A percentile compares a stretch with the other conserved stretches of the same genome.
Conservation (phyloP, 2,888 invertebrate genomes). For the Zaprionus obscuricornis region DNA sequence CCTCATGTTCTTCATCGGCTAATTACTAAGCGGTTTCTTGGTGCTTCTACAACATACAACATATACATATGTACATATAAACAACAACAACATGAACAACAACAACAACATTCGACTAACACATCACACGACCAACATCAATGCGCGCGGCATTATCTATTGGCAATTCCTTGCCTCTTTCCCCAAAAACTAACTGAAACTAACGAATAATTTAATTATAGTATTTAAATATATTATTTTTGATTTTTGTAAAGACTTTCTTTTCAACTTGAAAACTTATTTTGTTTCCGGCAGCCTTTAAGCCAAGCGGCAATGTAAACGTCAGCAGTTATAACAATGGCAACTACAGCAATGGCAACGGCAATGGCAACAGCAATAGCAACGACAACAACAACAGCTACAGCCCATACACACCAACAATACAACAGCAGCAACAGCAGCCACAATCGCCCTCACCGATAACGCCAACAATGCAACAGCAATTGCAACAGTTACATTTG, state of each 20-base stretch:
- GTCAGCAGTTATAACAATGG: no score
- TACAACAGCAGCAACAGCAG: constrained; percentile 44
- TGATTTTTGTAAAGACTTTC: no score
- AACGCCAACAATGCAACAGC: constrained; percentile 51
- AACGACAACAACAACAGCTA: constrained; percentile 34
- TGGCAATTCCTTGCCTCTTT: no score
- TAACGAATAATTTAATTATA: neutral
- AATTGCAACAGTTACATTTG: constrained; percentile 41
- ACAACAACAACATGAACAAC: neutral
- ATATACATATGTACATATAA: no score
- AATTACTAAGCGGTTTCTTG: constrained; percentile 71
- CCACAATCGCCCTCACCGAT: constrained; percentile 52
- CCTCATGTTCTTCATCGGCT: constrained; percentile 63
- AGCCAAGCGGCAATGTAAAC: constrained; percentile 18
- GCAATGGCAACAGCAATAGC: constrained; percentile 32
- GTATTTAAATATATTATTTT: no score
- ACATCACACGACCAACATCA: constrained; percentile 42
- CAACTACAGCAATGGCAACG: constrained; percentile 21
- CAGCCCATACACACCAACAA: constrained; percentile 47
- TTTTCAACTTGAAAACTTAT: neutral
- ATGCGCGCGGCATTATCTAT: constrained; percentile 37
- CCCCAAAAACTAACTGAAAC: constrained; percentile 65
- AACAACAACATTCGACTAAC: constrained; percentile 61
- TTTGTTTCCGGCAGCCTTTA: constrained; percentile 26
- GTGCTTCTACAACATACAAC: constrained; percentile 54